phyloP scores from a whole-genome alignment of 2,113 vertebrate genomes.

The Elephas maximus region DNA sequence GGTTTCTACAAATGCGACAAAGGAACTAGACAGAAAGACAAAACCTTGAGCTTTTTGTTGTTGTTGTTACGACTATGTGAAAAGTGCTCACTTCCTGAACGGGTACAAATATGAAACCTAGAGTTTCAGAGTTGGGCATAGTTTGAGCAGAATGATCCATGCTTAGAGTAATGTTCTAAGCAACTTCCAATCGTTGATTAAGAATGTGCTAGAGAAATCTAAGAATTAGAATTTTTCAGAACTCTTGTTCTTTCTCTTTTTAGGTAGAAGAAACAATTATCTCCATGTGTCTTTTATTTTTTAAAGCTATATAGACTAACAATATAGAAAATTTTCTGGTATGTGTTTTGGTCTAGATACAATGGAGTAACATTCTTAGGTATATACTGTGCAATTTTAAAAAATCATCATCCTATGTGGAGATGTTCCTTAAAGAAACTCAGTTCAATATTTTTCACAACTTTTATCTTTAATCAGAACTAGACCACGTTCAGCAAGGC shows the following conservation, averaged over 20 bases:
- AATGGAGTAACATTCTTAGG: constrained; percentile 10
- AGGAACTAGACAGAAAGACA: constrained; percentile 2
- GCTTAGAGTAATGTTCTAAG: not conserved
- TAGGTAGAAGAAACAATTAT: not conserved
- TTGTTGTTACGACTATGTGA: not conserved
- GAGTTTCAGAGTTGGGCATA: not conserved
- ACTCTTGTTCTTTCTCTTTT: constrained; percentile 6
- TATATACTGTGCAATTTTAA: not conserved
- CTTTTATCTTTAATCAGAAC: not conserved
- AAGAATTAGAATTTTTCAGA: constrained; percentile 42
- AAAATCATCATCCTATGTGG: not conserved
- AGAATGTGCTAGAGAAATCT: constrained; percentile 18
- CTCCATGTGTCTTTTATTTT: not conserved
- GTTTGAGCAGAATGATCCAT: not conserved
- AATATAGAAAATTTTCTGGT: not conserved
- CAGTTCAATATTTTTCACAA: constrained; percentile 8
- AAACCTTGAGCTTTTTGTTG: not conserved
- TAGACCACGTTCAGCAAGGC: not conserved
- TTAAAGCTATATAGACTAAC: not conserved
- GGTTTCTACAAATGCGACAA: constrained; percentile 41
- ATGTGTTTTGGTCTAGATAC: not conserved
- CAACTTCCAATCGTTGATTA: not conserved
- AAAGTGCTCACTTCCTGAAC: constrained; percentile 1
- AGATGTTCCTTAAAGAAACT: constrained; percentile 48
- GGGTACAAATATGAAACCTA: not conserved